Evolutionary conservation across 2,113 vertebrate species (phyloP), one percentile per base, ranked within the genome.

Genomic region (Coryphaenoides rupestris): DNA sequence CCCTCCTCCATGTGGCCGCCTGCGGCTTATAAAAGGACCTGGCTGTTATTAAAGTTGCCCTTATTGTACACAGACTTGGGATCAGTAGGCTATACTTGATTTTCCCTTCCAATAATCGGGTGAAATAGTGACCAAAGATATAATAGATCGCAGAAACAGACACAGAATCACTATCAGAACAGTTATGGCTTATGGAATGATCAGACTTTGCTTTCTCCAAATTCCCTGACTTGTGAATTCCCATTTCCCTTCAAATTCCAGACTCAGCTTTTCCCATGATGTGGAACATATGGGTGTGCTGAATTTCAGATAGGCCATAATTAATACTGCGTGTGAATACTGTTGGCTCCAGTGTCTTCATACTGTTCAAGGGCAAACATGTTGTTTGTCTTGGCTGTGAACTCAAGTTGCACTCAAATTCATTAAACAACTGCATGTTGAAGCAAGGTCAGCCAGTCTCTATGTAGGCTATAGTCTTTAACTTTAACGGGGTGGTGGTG

Each of bases 21-120:
- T 90, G 94, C 93, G 92, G 94, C 93, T 90, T 88, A 88, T 84
- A 87, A 84, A 88, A 88, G 89, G 87, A 89, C 90, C 89, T 76
- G 64, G 33, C 1, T 70, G 62, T 66, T 68, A 9, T 71, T 65
- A 70, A 79, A 80, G 79, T 67, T 80, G 69, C 75, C 78, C n/a
- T n/a, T n/a, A 71, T 65, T 69, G 55, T 57, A 69, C 61, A 65
- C 73, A 22, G 68, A 79, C 66, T 40, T 74, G 67, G 22, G 64
- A 82, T 79, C 75, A 76, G 47, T 22, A 17, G 59, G 60, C 9
- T 60, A 45, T 58, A 62, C 9, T 21, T 21, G 7, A 58, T 19
- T 22, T 65, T 67, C 78, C 65, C 19, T 79, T 71, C 63, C 52
- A 40, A 40, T 33, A 19, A 52, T 69, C 76, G 78, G 76, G 80